These are phyloP conservation scores for Coleophora deauratella DNA, from an alignment of 2,888 invertebrate genomes.

Conservation along the genomic window DNA sequence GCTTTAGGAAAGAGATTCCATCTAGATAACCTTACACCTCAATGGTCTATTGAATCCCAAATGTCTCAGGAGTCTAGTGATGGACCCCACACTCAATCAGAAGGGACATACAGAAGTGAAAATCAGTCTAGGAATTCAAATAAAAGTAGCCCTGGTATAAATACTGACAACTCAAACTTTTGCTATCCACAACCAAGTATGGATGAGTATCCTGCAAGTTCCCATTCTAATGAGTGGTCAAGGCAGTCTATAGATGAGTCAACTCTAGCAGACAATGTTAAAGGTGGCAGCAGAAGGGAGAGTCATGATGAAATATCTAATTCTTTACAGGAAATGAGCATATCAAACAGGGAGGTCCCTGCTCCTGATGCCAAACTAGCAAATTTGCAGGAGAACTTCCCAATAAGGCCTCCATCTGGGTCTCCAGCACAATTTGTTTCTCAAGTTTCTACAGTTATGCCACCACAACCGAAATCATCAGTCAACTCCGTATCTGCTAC, in stretches of 20 bases:
- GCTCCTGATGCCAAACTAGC: conserved; percentile 22
- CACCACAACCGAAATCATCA: conserved; percentile 11
- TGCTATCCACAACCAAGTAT: conserved; percentile 46
- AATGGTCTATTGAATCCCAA: conserved; percentile 80
- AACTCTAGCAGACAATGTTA: conserved; percentile 27
- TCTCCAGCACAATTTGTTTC: conserved; percentile 27
- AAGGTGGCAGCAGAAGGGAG: conserved; percentile 30
- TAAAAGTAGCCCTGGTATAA: conserved; percentile 59
- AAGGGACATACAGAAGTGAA: conserved; percentile 75
- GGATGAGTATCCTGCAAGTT: conserved; percentile 32
- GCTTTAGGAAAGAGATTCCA: conserved; percentile 57
- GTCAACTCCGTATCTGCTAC: conserved; percentile 5
- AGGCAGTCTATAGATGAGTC: conserved; percentile 36
- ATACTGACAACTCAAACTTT: conserved; percentile 53
- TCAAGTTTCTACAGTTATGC: conserved; percentile 16
- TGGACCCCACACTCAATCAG: conserved; percentile 74
- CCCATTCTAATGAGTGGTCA: conserved; percentile 43
- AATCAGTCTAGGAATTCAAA: conserved; percentile 71
- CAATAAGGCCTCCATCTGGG: conserved; percentile 16
- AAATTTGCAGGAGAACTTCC: conserved; percentile 19
- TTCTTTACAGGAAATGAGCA: conserved; percentile 51
- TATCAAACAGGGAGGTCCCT: conserved; percentile 41
- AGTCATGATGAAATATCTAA: conserved; percentile 46
- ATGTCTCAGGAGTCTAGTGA: conserved; percentile 79
- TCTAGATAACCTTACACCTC: conserved; percentile 67